Percentiles rank a stretch among this genome's conserved stretches.
phyloP scores from a whole-genome alignment of 2,888 invertebrate genomes.

The Heteromurus nitidus region DNA sequence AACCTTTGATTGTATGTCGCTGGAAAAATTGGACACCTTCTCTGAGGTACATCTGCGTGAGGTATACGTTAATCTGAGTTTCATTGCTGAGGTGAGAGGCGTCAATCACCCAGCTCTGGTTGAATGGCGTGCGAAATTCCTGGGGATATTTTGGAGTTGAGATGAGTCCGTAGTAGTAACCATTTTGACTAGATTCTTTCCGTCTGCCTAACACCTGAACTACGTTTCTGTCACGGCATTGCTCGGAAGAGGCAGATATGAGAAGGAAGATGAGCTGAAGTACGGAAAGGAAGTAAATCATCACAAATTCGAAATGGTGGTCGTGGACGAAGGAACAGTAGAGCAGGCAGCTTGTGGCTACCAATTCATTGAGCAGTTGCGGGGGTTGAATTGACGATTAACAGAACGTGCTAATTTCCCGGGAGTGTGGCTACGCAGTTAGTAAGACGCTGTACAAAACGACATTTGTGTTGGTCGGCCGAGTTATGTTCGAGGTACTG shows the following conservation, averaged over 20 bases:
- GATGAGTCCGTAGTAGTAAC: slow-evolving; percentile 81
- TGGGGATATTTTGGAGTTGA: slow-evolving; percentile 90
- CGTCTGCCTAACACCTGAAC: slow-evolving; percentile 39
- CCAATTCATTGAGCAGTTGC: too few relatives aligned
- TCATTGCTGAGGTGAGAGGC: slow-evolving; percentile 80
- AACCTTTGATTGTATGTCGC: slow-evolving; percentile 23
- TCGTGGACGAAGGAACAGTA: neutral
- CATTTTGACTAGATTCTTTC: slow-evolving; percentile 39
- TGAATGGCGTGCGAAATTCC: slow-evolving; percentile 87
- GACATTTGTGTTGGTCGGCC: too few relatives aligned
- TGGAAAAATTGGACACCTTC: slow-evolving; percentile 49
- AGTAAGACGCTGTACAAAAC: too few relatives aligned
- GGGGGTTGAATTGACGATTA: too few relatives aligned
- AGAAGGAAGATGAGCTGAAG: slow-evolving; percentile 50
- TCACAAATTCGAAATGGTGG: slow-evolving; percentile 46
- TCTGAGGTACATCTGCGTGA: slow-evolving; percentile 90
- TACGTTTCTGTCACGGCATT: slow-evolving; percentile 46
- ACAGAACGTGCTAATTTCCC: too few relatives aligned
- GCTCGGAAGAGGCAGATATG: slow-evolving; percentile 44
- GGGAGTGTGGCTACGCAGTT: too few relatives aligned
- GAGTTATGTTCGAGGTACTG: too few relatives aligned
- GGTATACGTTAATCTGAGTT: slow-evolving; percentile 87
- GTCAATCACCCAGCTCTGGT: slow-evolving; percentile 91
- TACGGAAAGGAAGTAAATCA: slow-evolving; percentile 53
- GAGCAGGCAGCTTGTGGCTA: slow-evolving; percentile 33